These are phyloP conservation scores for Armadillidium nasatum DNA, from an alignment of 1,140 invertebrate genomes.

Conservation along the genomic window DNA sequence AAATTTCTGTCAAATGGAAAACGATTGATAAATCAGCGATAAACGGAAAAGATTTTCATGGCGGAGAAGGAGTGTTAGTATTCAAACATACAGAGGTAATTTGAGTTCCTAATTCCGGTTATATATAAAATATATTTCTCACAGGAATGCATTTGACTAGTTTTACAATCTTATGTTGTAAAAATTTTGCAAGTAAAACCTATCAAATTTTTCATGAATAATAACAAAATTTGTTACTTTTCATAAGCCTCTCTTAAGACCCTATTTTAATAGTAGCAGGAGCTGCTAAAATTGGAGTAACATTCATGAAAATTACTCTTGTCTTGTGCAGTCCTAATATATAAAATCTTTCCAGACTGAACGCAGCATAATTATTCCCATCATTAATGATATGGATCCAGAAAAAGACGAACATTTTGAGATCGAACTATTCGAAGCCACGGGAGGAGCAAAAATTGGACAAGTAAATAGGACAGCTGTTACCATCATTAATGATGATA, in stretches of 20 bases:
- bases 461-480: slow-evolving; percentile 58
- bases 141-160: no score
- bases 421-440: slow-evolving; percentile 56
- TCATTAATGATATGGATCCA: slow-evolving; percentile 59
- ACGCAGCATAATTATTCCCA: slow-evolving; percentile 57
- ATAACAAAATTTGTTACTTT: background rate
- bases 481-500: slow-evolving; percentile 65
- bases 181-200: no score
- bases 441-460: slow-evolving; percentile 57
- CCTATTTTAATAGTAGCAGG: no score
- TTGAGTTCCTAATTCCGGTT: background rate
- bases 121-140: no score
- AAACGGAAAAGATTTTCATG: slow-evolving; percentile 56
- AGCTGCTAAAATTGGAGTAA: background rate
- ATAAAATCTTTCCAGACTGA: slow-evolving; percentile 46
- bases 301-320: background rate
- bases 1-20: slow-evolving; percentile 56
- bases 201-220: background rate
- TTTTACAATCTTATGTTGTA: no score
- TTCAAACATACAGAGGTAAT: slow-evolving; percentile 60
- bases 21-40: slow-evolving; percentile 60
- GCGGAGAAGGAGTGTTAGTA: slow-evolving; percentile 54
- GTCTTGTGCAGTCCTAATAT: background rate
- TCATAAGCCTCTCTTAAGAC: no score
- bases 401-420: slow-evolving; percentile 66